Percentiles rank a stretch among this genome's conserved stretches.
phyloP scores from a whole-genome alignment of 2,113 vertebrate genomes.

The Dunckerocampus dactyliophorus region DNA sequence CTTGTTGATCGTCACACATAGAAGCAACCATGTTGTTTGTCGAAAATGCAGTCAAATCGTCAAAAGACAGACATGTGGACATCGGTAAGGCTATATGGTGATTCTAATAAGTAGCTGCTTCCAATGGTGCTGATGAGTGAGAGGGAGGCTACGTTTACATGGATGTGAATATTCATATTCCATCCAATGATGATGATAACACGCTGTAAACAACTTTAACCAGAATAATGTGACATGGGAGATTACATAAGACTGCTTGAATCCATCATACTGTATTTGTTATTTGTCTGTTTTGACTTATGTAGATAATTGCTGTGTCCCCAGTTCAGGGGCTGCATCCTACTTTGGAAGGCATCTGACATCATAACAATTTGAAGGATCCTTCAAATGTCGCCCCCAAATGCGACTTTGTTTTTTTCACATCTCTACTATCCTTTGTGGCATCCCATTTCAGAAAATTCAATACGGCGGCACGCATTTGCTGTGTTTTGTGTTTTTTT shows the following conservation, averaged over 20 bases:
- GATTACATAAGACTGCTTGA: background rate
- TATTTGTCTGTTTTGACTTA: background rate
- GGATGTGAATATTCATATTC: background rate
- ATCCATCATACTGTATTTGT: background rate
- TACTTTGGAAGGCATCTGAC: no score
- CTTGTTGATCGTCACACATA: slow-evolving; percentile 37
- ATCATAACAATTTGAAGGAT: no score
- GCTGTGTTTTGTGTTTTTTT: no score
- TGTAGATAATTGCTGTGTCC: no score
- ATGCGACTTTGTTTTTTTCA: no score
- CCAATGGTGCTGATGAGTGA: background rate
- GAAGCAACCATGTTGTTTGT: slow-evolving; percentile 23
- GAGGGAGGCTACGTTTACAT: background rate
- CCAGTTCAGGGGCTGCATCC: no score
- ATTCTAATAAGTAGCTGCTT: background rate
- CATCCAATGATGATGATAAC: background rate
- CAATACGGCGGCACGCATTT: no score
- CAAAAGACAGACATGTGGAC: slow-evolving; percentile 21
- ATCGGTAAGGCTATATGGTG: background rate
- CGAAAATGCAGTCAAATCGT: slow-evolving; percentile 3
- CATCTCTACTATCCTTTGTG: no score
- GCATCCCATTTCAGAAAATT: no score
- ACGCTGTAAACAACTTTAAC: background rate
- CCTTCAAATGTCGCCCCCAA: no score
- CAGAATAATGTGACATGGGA: background rate